These are phyloP conservation scores for Pristionchus exspectatus DNA, from an alignment of 2,888 invertebrate genomes.

Conservation along the genomic window DNA sequence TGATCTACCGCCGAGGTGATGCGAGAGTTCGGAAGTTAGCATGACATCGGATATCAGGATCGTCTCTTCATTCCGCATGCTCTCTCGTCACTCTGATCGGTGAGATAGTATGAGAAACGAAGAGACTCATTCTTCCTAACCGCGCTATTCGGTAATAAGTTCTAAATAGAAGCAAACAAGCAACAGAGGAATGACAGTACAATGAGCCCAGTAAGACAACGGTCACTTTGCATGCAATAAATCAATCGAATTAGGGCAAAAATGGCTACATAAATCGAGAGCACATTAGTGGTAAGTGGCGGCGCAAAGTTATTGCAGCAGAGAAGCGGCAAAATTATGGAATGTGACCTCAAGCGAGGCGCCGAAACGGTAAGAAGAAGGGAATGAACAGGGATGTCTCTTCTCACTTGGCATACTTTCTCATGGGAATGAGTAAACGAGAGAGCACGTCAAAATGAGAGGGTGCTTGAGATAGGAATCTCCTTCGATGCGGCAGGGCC, in stretches of 20 bases:
- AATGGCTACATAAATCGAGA: background rate
- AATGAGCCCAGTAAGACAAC: background rate
- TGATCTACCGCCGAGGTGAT: background rate
- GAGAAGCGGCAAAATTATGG: background rate
- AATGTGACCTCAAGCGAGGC: conserved; percentile 47
- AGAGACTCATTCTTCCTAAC: background rate
- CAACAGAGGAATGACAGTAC: background rate
- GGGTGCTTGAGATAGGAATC: background rate
- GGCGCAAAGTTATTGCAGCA: conserved; percentile 33
- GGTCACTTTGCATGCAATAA: background rate
- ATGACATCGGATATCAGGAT: background rate
- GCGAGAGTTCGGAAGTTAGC: background rate
- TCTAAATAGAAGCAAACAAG: background rate
- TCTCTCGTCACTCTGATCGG: background rate
- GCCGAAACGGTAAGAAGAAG: background rate
- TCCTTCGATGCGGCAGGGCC: background rate
- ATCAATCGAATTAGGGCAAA: background rate
- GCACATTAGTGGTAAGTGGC: conserved; percentile 8
- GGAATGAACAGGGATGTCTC: background rate
- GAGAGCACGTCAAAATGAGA: background rate
- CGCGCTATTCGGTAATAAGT: background rate
- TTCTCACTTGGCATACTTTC: background rate
- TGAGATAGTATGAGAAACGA: background rate
- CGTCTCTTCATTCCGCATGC: background rate
- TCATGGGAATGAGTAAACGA: background rate